Percentiles rank a stretch among this genome's conserved stretches.
phyloP scores from a whole-genome alignment of 2,888 invertebrate species.

The Dynastes grantii region DNA sequence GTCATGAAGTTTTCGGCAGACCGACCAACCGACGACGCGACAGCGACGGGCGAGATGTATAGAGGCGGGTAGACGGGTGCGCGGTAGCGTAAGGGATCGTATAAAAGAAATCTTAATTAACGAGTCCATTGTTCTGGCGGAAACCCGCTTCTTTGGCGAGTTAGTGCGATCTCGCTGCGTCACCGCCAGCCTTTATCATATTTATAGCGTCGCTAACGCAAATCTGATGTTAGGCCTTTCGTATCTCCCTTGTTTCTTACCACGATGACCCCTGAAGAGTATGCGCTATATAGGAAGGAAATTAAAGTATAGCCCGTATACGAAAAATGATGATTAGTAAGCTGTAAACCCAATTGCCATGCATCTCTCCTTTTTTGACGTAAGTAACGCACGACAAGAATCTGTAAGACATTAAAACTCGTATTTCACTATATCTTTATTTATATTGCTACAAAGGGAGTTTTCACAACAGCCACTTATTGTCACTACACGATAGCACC shows the following conservation, averaged over 20 bases:
- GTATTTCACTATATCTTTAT: no score
- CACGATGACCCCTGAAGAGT: constrained; percentile 40
- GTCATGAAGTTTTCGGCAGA: constrained; percentile 57
- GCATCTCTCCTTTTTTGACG: no score
- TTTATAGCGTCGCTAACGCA: constrained; percentile 53
- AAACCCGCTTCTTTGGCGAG: constrained; percentile 71
- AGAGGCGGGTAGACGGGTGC: neutral
- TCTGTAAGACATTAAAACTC: no score
- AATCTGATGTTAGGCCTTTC: constrained; percentile 50
- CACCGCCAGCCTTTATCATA: constrained; percentile 57
- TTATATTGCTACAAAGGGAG: no score
- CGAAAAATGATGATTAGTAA: no score
- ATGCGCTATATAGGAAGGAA: neutral
- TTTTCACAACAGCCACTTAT: no score
- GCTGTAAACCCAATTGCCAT: no score
- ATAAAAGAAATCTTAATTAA: constrained; percentile 85
- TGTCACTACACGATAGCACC: no score
- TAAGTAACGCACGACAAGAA: no score
- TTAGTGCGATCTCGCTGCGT: constrained; percentile 59
- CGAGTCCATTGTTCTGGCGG: constrained; percentile 82
- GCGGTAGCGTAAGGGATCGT: constrained; percentile 18
- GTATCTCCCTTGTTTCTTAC: constrained; percentile 48
- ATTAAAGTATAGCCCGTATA: no score
- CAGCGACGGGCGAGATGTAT: constrained; percentile 40
- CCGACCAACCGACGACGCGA: constrained; percentile 39